These are phyloP conservation scores for Squalus acanthias DNA, from an alignment of 2,797 vertebrate species.

Conservation along the genomic window DNA sequence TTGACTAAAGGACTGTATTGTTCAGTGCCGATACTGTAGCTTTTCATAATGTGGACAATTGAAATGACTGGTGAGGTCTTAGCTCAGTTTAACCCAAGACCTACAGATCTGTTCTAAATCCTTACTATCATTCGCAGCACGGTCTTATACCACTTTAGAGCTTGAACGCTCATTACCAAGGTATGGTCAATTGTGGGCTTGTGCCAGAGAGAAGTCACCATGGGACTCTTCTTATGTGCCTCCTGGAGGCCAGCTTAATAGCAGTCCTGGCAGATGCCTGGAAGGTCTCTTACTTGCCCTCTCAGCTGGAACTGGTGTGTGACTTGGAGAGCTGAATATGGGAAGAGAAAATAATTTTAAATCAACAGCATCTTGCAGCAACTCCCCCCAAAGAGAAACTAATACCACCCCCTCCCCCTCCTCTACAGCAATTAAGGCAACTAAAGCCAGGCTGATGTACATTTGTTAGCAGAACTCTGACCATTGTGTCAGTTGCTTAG, in stretches of 20 bases:
- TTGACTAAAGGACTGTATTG: background rate
- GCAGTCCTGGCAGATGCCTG: slow-evolving; percentile 33
- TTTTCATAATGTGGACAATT: background rate
- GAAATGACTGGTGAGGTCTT: background rate
- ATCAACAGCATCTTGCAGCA: slow-evolving; percentile 18
- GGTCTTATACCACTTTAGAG: background rate
- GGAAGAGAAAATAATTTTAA: slow-evolving; percentile 25
- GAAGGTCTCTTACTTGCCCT: slow-evolving; percentile 18
- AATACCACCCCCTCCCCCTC: no score
- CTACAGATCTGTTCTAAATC: background rate
- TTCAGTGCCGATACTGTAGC: background rate
- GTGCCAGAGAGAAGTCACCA: slow-evolving; percentile 21
- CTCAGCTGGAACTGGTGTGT: background rate
- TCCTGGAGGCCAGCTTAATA: slow-evolving; percentile 29
- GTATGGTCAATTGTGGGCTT: background rate
- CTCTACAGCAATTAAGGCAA: background rate
- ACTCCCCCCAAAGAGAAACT: background rate
- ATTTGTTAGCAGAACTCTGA: background rate
- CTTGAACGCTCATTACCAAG: slow-evolving; percentile 20
- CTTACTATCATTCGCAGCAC: background rate
- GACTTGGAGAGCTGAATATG: slow-evolving; percentile 32
- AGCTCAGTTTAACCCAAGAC: slow-evolving; percentile 3
- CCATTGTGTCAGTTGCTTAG: background rate
- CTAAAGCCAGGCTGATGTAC: background rate
- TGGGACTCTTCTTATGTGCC: slow-evolving; percentile 15